Evolutionary conservation across 2,113 vertebrate genomes (phyloP).

Genomic region (Cacatua alba): DNA sequence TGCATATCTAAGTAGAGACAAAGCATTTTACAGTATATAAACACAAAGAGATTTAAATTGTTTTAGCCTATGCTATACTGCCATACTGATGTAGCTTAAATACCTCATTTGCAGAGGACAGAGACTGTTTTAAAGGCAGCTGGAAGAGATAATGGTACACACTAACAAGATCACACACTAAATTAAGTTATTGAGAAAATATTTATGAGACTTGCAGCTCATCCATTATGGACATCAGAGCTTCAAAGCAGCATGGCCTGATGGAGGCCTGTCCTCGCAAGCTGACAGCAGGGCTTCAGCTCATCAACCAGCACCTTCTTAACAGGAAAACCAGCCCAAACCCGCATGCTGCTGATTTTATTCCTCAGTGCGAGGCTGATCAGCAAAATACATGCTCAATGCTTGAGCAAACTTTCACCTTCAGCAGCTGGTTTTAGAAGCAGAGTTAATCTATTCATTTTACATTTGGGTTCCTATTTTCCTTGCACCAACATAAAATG

Average conservation of each 20-base stretch:
- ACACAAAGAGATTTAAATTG: neutral
- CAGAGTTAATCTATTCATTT: neutral
- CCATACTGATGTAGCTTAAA: neutral
- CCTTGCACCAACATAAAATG: neutral
- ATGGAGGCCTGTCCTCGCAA: neutral
- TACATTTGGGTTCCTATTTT: neutral
- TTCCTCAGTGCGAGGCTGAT: neutral
- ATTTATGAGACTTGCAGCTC: neutral
- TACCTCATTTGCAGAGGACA: neutral
- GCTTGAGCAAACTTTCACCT: neutral
- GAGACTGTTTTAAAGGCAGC: neutral
- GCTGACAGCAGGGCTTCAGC: neutral
- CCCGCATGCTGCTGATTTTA: neutral
- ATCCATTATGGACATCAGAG: neutral
- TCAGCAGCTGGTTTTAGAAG: neutral
- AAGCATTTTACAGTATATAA: neutral
- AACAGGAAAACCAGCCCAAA: neutral
- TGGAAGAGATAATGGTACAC: neutral
- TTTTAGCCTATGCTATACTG: neutral
- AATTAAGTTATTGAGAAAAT: neutral
- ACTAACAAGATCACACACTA: neutral
- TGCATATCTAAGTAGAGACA: neutral
- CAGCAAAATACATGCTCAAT: neutral
- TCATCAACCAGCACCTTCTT: accelerated
- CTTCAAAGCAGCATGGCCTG: neutral